Conservation (phyloP, 2,888 invertebrate species). For the Seira musarum region DNA sequence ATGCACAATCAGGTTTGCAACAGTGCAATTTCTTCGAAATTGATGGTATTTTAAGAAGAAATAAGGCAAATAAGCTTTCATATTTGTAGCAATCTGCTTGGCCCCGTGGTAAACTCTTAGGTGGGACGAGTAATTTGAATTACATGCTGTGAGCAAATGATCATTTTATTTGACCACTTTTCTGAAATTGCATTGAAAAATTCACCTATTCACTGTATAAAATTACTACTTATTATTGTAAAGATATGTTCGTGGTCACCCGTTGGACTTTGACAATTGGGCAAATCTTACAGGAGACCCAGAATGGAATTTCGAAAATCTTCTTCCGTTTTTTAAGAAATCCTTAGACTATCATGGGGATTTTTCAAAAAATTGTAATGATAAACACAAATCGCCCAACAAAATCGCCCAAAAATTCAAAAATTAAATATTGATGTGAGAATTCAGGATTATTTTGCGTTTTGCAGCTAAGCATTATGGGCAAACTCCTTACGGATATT, state of each 20-base stretch:
- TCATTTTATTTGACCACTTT: too few species aligned
- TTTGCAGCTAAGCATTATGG: slow-evolving; percentile 52
- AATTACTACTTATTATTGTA: too few species aligned
- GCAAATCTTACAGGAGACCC: slow-evolving; percentile 60
- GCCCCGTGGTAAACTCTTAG: slow-evolving; percentile 55
- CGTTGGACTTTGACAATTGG: slow-evolving; percentile 58
- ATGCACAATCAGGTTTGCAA: slow-evolving; percentile 41
- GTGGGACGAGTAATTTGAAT: slow-evolving; percentile 44
- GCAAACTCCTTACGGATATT: slow-evolving; percentile 39
- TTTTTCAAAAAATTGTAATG: slow-evolving; percentile 40
- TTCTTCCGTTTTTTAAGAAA: slow-evolving; percentile 64
- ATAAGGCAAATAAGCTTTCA: too few species aligned
- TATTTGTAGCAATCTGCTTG: slow-evolving; percentile 53
- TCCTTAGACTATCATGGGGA: slow-evolving; percentile 60
- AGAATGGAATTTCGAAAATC: slow-evolving; percentile 62
- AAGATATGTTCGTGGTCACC: slow-evolving; percentile 62
- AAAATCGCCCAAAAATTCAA: background rate
- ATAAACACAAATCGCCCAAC: slow-evolving; percentile 41
- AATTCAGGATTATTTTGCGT: too few species aligned
- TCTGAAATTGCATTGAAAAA: too few species aligned
- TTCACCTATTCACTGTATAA: too few species aligned
- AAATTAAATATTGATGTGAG: too few species aligned
- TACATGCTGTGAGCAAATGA: too few species aligned
- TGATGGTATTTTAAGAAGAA: too few species aligned
- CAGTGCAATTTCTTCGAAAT: too few species aligned